A percentile compares a stretch with the other conserved stretches of the same genome.
phyloP scores from a whole-genome alignment of 2,888 invertebrate species.

The Lacanobia wlatinum region DNA sequence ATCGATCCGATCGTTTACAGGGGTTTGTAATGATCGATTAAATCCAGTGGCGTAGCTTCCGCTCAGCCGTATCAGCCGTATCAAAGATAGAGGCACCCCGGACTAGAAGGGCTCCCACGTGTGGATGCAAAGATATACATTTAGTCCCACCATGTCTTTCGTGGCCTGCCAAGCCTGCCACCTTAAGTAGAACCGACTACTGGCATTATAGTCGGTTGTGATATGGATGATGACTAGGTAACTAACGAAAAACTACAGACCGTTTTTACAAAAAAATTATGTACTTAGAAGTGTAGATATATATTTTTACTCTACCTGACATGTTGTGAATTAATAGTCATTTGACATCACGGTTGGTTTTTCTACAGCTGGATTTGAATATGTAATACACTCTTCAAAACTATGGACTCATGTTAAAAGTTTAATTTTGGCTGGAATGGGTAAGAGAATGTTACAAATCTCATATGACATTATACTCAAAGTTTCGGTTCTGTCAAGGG shows the following conservation, averaged over 20 bases:
- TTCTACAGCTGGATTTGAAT: neutral
- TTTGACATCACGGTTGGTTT: neutral
- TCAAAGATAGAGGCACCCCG: too few relatives aligned
- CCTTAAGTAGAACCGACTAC: too few relatives aligned
- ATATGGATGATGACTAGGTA: neutral
- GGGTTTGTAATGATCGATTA: neutral
- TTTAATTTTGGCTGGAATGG: neutral
- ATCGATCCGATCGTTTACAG: neutral
- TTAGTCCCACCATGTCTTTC: too few relatives aligned
- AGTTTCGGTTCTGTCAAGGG: constrained; percentile 7
- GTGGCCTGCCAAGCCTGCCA: too few relatives aligned
- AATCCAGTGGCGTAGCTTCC: too few relatives aligned
- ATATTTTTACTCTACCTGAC: constrained; percentile 18
- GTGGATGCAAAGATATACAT: too few relatives aligned
- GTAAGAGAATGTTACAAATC: constrained; percentile 7
- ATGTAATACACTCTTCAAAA: constrained; percentile 4
- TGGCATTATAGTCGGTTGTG: neutral
- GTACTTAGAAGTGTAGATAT: neutral
- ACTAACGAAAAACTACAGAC: neutral
- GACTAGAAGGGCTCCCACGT: too few relatives aligned
- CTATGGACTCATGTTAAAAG: constrained; percentile 10
- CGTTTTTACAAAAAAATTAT: neutral
- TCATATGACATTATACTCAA: constrained; percentile 2
- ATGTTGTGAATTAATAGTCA: neutral
- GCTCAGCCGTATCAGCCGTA: too few relatives aligned